A percentile compares a stretch with the other conserved stretches of the same genome.
phyloP scores from a whole-genome alignment of 1,140 invertebrate genomes.

The Hylaeus anthracinus region DNA sequence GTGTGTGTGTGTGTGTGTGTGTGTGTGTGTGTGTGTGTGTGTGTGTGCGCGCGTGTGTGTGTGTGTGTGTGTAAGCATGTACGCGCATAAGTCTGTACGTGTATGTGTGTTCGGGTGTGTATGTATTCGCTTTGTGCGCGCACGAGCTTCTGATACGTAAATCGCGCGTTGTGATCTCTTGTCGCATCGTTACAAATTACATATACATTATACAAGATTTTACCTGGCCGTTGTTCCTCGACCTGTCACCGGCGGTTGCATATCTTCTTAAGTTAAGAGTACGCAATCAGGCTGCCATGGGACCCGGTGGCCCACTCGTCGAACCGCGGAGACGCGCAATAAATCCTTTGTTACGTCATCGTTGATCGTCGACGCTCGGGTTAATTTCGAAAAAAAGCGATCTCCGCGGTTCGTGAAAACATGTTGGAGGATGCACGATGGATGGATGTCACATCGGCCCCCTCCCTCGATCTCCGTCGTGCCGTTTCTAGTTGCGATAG shows the following conservation, averaged over 20 bases:
- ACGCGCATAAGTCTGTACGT: constrained; percentile 21
- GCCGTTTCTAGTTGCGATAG: constrained; percentile 36
- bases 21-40: constrained; percentile 27
- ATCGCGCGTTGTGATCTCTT: constrained; percentile 18
- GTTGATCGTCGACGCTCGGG: background rate
- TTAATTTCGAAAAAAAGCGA: constrained; percentile 19
- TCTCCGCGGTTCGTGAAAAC: constrained; percentile 45
- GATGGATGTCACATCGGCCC: constrained; percentile 55
- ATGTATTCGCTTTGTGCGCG: constrained; percentile 7
- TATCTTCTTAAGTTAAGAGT: constrained; percentile 60
- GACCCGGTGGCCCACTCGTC: constrained; percentile 73
- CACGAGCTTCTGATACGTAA: constrained; percentile 26
- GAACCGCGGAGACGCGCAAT: constrained; percentile 63
- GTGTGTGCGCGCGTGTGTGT: background rate
- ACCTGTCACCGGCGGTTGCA: constrained; percentile 26
- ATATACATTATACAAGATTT: constrained; percentile 68
- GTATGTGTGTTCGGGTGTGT: constrained; percentile 38
- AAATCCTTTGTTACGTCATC: constrained; percentile 24
- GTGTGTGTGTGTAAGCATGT: background rate
- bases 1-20: constrained; percentile 35
- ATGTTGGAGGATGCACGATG: constrained; percentile 54
- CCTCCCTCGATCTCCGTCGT: constrained; percentile 38
- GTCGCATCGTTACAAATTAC: constrained; percentile 72
- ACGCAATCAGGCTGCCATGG: constrained; percentile 74
- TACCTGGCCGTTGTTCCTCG: constrained; percentile 37